Conservation (phyloP, 2,797 vertebrate genomes). For the Phalanger gymnotis region DNA sequence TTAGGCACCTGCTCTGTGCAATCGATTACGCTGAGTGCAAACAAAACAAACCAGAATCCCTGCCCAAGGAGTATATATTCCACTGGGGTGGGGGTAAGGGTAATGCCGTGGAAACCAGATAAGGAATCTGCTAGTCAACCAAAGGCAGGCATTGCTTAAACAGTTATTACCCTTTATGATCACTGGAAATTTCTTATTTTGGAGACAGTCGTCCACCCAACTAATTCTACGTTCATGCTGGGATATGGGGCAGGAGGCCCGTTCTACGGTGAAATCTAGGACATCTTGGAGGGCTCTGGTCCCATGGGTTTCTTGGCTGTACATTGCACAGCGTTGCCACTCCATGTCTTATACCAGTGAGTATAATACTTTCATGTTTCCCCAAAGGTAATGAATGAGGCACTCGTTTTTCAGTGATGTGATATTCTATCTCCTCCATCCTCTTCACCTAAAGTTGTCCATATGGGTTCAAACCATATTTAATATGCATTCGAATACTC, state of each 20-base stretch:
- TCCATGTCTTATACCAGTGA: not conserved
- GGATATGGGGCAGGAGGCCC: not conserved
- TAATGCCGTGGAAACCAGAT: not conserved
- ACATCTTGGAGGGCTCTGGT: not conserved
- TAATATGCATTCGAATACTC: not conserved
- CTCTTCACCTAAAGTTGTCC: not conserved
- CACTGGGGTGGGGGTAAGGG: not conserved
- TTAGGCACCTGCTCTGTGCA: not conserved
- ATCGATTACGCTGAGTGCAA: not conserved
- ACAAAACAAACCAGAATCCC: not conserved
- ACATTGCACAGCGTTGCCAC: not conserved
- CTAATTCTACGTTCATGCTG: not conserved
- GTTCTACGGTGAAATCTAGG: not conserved
- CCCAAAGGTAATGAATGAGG: not conserved
- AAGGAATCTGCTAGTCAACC: not conserved
- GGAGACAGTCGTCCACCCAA: not conserved
- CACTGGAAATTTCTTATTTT: not conserved
- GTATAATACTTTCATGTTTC: not conserved
- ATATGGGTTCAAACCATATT: not conserved
- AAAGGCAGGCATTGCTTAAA: not conserved
- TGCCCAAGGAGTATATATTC: not conserved
- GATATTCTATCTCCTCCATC: not conserved
- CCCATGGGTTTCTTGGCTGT: not conserved
- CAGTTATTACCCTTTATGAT: not conserved
- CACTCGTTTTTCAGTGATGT: not conserved